phyloP scores from a whole-genome alignment of 2,113 vertebrate genomes.

The Megatriorchis doriae region DNA sequence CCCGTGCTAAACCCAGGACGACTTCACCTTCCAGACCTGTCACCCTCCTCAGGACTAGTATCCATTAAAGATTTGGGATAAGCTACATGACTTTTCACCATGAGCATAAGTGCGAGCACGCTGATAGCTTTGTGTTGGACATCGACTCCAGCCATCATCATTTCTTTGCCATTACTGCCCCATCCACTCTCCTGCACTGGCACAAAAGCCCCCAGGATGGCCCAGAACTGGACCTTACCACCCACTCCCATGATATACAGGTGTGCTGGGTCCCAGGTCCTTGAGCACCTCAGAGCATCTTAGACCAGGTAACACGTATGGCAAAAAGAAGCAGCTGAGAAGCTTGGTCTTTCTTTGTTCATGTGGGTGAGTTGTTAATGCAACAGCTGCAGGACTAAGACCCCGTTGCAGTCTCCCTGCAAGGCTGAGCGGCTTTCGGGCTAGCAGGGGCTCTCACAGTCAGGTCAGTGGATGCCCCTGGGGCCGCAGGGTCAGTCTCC shows the following conservation, averaged over 20 bases:
- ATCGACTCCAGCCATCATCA: neutral
- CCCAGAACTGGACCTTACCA: neutral
- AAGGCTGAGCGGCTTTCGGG: neutral
- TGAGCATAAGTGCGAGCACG: neutral
- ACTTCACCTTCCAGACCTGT: too few relatives aligned
- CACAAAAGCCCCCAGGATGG: neutral
- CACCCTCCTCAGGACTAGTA: neutral
- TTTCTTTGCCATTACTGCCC: neutral
- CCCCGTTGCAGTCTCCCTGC: neutral
- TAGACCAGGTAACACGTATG: neutral
- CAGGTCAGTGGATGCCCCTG: neutral
- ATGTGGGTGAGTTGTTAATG: neutral
- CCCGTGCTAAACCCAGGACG: neutral
- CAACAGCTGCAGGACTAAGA: neutral
- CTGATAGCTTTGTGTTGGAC: neutral
- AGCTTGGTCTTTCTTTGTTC: neutral
- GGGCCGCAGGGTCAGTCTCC: neutral
- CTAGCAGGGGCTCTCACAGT: neutral
- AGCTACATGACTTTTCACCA: neutral
- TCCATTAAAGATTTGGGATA: neutral
- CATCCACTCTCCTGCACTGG: neutral
- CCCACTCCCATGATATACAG: fast-evolving
- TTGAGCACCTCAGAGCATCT: neutral
- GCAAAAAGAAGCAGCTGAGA: neutral
- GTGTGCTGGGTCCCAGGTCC: neutral